Conservation (phyloP, 2,888 invertebrate species). For the Chymomyza fuscimana region DNA sequence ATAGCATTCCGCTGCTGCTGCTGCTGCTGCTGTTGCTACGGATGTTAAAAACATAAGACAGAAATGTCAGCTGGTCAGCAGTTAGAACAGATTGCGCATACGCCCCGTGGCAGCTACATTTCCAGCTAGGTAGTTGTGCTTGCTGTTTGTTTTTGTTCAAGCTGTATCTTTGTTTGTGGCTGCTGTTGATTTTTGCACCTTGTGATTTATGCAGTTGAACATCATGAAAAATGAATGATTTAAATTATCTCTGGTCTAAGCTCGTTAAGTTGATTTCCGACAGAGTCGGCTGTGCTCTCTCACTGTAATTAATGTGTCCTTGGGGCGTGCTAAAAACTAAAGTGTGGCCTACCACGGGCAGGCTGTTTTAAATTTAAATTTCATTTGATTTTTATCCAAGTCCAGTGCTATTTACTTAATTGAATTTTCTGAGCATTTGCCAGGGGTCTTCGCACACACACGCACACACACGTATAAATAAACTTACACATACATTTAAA, state of each 20-base stretch:
- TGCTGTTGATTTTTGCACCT: conserved; percentile 8
- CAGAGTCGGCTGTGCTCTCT: neutral
- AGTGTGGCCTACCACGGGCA: neutral
- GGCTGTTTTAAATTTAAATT: conserved; percentile 9
- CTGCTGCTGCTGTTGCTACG: conserved; percentile 41
- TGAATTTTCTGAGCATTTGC: conserved; percentile 24
- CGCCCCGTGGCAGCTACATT: conserved; percentile 29
- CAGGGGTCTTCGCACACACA: neutral
- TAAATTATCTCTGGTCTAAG: conserved; percentile 31
- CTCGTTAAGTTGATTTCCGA: neutral
- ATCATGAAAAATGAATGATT: conserved; percentile 63
- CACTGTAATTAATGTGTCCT: conserved; percentile 34
- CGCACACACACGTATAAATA: neutral
- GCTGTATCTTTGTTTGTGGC: neutral
- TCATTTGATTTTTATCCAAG: conserved; percentile 30
- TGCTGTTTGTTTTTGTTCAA: neutral
- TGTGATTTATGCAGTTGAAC: conserved; percentile 59
- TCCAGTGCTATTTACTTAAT: conserved; percentile 29
- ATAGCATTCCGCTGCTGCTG: conserved; percentile 61
- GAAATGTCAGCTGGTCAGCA: conserved; percentile 38
- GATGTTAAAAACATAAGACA: neutral
- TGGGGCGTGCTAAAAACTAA: conserved; percentile 26
- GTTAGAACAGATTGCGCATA: conserved; percentile 37
- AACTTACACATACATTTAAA: conserved; percentile 11
- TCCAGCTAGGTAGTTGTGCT: neutral